Percentiles rank a stretch among this genome's conserved stretches.
phyloP scores from a whole-genome alignment of 2,797 vertebrate species.

The Cuniculus paca region DNA sequence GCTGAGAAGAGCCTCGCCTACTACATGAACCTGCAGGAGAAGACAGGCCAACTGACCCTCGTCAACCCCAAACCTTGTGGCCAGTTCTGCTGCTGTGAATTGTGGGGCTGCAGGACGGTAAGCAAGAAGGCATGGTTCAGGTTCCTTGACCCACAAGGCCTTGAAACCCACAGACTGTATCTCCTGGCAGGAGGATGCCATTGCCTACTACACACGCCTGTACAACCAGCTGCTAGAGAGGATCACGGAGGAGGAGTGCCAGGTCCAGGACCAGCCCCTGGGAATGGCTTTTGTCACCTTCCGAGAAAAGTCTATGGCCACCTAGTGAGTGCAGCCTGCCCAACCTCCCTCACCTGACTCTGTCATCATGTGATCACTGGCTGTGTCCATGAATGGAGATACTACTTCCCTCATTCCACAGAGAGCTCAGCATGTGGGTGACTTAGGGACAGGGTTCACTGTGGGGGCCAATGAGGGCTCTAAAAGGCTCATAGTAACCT shows the following conservation, averaged over 20 bases:
- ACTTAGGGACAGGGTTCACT: not conserved
- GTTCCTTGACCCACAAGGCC: not conserved
- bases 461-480: not conserved
- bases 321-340: constrained; percentile 91
- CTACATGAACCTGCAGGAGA: constrained; percentile 90
- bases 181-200: constrained; percentile 93
- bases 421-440: not conserved
- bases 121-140: constrained; percentile 6
- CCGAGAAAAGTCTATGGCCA: constrained; percentile 95
- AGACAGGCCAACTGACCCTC: constrained; percentile 86
- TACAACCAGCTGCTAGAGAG: constrained; percentile 89
- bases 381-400: not conserved
- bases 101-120: constrained; percentile 89
- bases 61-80: constrained; percentile 93
- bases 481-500: not conserved
- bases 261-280: constrained; percentile 89
- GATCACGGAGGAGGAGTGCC: constrained; percentile 87
- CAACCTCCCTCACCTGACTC: not conserved
- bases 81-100: constrained; percentile 92
- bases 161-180: not conserved
- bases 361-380: too few relatives aligned
- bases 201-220: constrained; percentile 92
- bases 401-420: not conserved
- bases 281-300: constrained; percentile 97
- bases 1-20: constrained; percentile 94